A percentile compares a stretch with the other conserved stretches of the same genome.
phyloP scores from a whole-genome alignment of 2,113 vertebrate genomes.

The Glaucidium brasilianum region DNA sequence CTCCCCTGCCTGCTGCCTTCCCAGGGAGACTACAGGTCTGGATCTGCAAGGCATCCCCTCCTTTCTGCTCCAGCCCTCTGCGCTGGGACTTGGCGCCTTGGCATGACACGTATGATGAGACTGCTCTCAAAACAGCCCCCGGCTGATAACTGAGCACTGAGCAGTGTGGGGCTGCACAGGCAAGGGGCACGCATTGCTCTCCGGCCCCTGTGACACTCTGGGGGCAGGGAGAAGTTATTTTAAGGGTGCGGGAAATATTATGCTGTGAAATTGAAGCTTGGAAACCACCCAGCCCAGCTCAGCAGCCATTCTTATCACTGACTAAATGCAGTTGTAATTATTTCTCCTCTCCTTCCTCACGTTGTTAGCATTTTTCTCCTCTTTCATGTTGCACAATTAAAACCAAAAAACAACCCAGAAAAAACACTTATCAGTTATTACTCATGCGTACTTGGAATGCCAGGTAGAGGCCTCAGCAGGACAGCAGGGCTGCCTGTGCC shows the following conservation, averaged over 20 bases:
- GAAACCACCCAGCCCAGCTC: conserved; percentile 31
- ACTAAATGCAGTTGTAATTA: conserved; percentile 7
- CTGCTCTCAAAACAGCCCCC: not conserved
- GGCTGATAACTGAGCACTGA: not conserved
- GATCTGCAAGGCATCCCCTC: not conserved
- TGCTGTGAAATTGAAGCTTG: conserved; percentile 38
- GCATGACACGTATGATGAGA: accelerated
- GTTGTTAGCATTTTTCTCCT: not conserved
- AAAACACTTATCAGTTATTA: not conserved
- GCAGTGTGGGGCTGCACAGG: not conserved
- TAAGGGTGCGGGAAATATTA: conserved; percentile 21
- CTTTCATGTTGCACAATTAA: conserved; percentile 16
- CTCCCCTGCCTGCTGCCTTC: not conserved
- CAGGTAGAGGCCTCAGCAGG: conserved; percentile 9
- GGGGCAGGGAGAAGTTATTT: conserved; percentile 49
- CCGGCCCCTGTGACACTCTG: not conserved
- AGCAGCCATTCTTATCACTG: conserved; percentile 41
- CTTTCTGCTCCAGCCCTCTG: not conserved
- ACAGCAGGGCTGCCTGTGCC: not conserved
- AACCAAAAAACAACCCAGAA: not conserved
- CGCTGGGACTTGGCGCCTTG: not conserved
- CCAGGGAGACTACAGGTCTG: not conserved
- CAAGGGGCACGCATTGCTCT: not conserved
- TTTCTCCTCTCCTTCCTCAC: not conserved
- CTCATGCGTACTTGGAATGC: not conserved